These are phyloP conservation scores for Timema podura DNA, from an alignment of 2,888 invertebrate genomes.

Conservation along the genomic window DNA sequence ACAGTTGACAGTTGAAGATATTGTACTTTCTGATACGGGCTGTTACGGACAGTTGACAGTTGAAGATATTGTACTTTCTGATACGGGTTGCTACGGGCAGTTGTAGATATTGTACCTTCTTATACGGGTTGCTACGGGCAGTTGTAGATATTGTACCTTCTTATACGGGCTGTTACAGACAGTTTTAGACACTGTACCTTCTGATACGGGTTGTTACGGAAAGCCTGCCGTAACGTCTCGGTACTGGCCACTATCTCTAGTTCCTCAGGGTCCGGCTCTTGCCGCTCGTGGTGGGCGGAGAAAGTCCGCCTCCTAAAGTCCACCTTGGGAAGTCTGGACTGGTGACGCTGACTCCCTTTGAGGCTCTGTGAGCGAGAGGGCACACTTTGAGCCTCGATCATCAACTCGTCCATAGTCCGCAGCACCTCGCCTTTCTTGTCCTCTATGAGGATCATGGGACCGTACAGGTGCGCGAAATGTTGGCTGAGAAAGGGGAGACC, in stretches of 20 bases:
- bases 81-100: no score
- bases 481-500: slow-evolving; percentile 27
- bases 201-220: slow-evolving; percentile 32
- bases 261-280: neutral
- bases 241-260: slow-evolving; percentile 19
- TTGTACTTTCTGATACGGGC: no score
- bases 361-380: slow-evolving; percentile 5
- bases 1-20: no score
- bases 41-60: no score
- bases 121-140: no score
- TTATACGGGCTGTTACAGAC: no score
- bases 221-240: slow-evolving; percentile 29
- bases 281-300: neutral
- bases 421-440: slow-evolving; percentile 25
- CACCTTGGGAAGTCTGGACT: slow-evolving; percentile 29
- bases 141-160: no score
- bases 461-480: slow-evolving; percentile 35
- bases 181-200: no score
- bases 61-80: no score
- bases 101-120: no score
- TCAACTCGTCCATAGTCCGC: neutral
- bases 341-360: slow-evolving; percentile 17
- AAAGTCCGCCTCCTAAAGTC: slow-evolving; percentile 26
- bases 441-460: slow-evolving; percentile 34
- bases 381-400: neutral